These are phyloP conservation scores for Intellagama lesueurii DNA, from an alignment of 2,797 vertebrate genomes.

Conservation along the genomic window DNA sequence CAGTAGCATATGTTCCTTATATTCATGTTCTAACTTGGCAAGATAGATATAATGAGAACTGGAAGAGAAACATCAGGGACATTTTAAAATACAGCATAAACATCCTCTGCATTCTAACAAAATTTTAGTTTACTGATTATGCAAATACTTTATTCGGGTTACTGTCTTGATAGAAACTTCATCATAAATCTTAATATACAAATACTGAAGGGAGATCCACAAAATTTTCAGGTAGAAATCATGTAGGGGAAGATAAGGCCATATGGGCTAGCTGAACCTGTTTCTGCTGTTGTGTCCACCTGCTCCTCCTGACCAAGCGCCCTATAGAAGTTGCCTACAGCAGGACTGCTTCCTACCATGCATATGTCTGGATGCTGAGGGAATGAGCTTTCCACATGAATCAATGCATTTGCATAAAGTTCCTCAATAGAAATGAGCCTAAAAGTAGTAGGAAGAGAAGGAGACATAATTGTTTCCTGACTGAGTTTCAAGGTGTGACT, in stretches of 20 bases:
- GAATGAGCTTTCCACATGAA: not conserved
- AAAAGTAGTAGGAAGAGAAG: too few species aligned
- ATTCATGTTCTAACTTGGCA: not conserved
- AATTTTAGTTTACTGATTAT: not conserved
- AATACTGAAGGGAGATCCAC: not conserved
- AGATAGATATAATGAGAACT: not conserved
- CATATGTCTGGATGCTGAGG: not conserved
- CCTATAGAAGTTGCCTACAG: not conserved
- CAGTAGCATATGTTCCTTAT: not conserved
- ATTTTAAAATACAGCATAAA: conserved; percentile 18
- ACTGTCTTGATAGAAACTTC: not conserved
- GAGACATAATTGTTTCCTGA: too few species aligned
- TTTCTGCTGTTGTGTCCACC: too few species aligned
- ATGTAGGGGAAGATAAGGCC: too few species aligned
- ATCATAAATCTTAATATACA: not conserved
- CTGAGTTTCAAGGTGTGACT: too few species aligned
- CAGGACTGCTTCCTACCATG: not conserved
- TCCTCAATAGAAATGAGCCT: not conserved
- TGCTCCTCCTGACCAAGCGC: not conserved
- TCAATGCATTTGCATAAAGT: not conserved
- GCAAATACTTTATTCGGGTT: not conserved
- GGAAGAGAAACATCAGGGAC: conserved; percentile 24
- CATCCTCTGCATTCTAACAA: not conserved
- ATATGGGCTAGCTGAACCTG: too few species aligned
- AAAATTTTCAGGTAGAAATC: too few species aligned